Percentiles rank a stretch among this genome's conserved stretches.
Conservation (phyloP, 35 echinoderm and acorn worm species). For the Acanthaster planci region DNA sequence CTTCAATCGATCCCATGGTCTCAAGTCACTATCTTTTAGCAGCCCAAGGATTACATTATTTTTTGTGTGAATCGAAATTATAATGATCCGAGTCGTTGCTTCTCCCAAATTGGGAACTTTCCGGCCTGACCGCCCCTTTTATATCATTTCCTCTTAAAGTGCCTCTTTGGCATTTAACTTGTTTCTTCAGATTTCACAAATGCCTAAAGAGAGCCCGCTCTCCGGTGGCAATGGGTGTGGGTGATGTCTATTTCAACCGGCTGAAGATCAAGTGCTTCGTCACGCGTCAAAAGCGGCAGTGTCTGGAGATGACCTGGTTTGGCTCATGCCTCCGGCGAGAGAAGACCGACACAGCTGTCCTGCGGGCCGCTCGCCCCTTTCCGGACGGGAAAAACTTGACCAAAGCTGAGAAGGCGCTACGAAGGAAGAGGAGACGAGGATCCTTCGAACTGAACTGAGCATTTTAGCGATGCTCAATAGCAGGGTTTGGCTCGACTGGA, state of each 20-base stretch:
- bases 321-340: slow-evolving; percentile 54
- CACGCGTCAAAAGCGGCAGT: slow-evolving; percentile 45
- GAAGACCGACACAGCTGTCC: slow-evolving; percentile 38
- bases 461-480: no score
- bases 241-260: slow-evolving; percentile 64
- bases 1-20: no score
- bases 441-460: no score
- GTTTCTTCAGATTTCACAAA: slow-evolving; percentile 55
- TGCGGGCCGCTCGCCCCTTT: slow-evolving; percentile 43
- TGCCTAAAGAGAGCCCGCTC: slow-evolving; percentile 55
- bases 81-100: no score
- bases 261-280: slow-evolving; percentile 56
- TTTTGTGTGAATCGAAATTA: no score
- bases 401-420: neutral
- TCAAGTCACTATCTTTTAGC: no score
- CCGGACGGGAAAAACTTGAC: slow-evolving; percentile 30
- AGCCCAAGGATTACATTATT: no score
- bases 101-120: no score
- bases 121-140: no score
- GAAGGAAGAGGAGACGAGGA: neutral
- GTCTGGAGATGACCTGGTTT: slow-evolving; percentile 61
- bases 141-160: no score
- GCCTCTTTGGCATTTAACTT: no score
- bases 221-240: slow-evolving; percentile 39
- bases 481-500: no score